phyloP scores from a whole-genome alignment of 2,888 invertebrate species.

The Eristalis pertinax region DNA sequence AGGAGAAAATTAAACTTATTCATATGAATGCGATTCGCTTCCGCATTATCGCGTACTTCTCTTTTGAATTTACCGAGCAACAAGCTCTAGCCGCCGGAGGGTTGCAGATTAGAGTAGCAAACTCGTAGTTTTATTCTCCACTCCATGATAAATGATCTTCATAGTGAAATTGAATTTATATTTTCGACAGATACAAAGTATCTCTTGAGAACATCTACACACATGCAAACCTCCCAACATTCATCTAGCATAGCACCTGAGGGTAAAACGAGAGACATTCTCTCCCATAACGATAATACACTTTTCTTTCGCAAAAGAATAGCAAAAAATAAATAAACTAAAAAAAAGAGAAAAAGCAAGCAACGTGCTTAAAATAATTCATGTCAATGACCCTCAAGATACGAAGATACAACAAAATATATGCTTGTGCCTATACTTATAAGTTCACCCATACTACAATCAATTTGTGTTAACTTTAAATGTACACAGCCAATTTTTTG shows the following conservation, averaged over 20 bases:
- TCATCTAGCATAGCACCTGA: conserved; percentile 15
- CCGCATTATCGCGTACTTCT: not conserved
- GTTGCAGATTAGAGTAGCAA: not conserved
- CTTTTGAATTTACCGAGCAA: not conserved
- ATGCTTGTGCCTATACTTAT: not conserved
- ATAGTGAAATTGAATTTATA: conserved; percentile 32
- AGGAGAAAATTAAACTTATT: conserved; percentile 4
- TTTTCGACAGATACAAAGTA: conserved; percentile 21
- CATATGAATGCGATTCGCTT: not conserved
- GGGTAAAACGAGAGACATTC: conserved; percentile 19
- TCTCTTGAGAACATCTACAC: conserved; percentile 10
- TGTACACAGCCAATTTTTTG: conserved; percentile 40
- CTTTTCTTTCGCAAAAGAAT: conserved; percentile 47
- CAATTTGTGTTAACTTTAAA: conserved; percentile 43
- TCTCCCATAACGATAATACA: conserved; percentile 6
- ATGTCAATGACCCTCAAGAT: conserved; percentile 65
- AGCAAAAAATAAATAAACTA: conserved; percentile 23
- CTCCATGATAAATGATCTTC: conserved; percentile 45
- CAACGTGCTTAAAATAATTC: conserved; percentile 41
- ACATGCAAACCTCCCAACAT: not conserved
- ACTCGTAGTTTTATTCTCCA: not conserved
- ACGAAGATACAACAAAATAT: conserved; percentile 39
- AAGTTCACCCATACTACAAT: conserved; percentile 29
- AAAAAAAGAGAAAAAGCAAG: not conserved
- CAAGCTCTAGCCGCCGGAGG: conserved; percentile 3